These are phyloP conservation scores for Calyptomena viridis DNA, from an alignment of 2,113 vertebrate genomes.

Conservation along the genomic window DNA sequence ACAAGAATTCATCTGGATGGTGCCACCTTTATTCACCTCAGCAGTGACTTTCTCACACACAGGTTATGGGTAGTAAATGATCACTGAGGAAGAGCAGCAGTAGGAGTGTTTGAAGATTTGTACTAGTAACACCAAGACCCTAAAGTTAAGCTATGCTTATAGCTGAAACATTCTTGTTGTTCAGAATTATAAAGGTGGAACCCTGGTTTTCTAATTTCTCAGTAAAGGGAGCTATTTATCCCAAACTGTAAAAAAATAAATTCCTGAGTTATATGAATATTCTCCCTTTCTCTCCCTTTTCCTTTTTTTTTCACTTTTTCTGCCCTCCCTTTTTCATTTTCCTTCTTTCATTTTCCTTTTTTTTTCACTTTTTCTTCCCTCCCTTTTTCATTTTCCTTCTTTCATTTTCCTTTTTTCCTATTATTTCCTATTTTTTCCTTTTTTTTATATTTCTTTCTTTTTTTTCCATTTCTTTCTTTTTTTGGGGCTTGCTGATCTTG, in stretches of 20 bases:
- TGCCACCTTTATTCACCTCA: not conserved
- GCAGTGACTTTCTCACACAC: not conserved
- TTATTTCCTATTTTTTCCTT: too few relatives aligned
- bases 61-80: not conserved
- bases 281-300: not conserved
- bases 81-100: not conserved
- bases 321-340: rapidly evolving
- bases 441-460: not conserved
- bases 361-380: too few relatives aligned
- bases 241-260: not conserved
- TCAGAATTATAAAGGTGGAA: not conserved
- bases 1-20: not conserved
- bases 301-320: too few relatives aligned
- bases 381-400: too few relatives aligned
- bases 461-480: too few relatives aligned
- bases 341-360: too few relatives aligned
- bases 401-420: too few relatives aligned
- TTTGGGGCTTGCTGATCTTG: too few relatives aligned
- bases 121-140: not conserved
- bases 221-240: not conserved
- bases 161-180: not conserved
- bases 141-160: not conserved
- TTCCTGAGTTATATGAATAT: not conserved
- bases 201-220: not conserved
- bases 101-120: not conserved